These are phyloP conservation scores for Pentamera pediparva DNA, from an alignment of 53 echinoderm and acorn worm species.

Conservation along the genomic window DNA sequence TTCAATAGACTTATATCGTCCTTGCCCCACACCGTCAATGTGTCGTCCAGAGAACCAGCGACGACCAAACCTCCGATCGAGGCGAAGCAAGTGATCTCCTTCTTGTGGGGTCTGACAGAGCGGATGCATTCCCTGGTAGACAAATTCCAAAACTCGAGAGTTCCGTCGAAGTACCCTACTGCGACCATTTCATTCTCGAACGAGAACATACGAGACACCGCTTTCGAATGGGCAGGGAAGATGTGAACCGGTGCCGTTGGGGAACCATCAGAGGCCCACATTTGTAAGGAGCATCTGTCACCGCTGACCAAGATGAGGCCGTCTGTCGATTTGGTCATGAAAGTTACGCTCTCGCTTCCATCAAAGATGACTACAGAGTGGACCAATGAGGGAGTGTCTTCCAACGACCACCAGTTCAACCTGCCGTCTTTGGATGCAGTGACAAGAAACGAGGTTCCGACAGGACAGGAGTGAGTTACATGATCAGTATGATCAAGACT, in stretches of 20 bases:
- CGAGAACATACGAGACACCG: constrained; percentile 10
- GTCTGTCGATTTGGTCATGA: not conserved
- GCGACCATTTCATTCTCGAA: not conserved
- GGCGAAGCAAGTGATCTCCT: constrained; percentile 37
- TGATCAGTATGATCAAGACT: constrained; percentile 33
- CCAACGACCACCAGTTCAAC: constrained; percentile 4
- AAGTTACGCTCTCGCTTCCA: constrained; percentile 2
- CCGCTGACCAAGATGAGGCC: constrained; percentile 14
- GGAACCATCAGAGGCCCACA: constrained; percentile 2
- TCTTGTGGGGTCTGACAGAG: constrained; percentile 32
- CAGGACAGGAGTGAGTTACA: constrained; percentile 26
- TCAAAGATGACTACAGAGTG: not conserved
- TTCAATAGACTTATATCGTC: constrained; percentile 39
- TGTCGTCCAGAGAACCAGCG: constrained; percentile 75
- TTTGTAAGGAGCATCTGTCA: constrained; percentile 1
- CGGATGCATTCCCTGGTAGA: constrained; percentile 42
- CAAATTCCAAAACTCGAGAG: constrained; percentile 55
- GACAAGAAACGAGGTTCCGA: not conserved
- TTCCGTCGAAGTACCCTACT: constrained; percentile 47
- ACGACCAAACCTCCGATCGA: constrained; percentile 38
- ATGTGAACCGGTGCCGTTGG: not conserved
- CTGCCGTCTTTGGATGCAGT: constrained; percentile 8
- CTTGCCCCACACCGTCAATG: constrained; percentile 59
- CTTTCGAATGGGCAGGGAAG: not conserved
- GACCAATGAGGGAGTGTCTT: not conserved